Evolutionary conservation across 2,113 vertebrate species (phyloP), one percentile per base, ranked within the genome.

Genomic region (Entomyzon cyanotis): DNA sequence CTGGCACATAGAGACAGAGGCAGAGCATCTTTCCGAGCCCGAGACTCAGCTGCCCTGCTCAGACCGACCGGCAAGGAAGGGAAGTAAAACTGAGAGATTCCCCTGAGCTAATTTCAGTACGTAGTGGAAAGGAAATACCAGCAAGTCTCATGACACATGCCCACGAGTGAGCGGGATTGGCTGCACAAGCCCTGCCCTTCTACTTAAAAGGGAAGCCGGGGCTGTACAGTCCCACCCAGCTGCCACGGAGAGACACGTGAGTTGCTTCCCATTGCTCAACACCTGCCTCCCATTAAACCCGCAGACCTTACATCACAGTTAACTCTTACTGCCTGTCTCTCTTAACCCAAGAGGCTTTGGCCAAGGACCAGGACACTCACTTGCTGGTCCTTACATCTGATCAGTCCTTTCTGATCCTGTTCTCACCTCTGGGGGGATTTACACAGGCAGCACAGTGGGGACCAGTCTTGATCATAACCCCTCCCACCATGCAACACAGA

Each of bases 1-100:
- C 96, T 0, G 99, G 99, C 81, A 99, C 98, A 14, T 99, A 99
- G 50, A 99, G 98, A 91, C 99, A 99, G 87, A 99, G 97, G 73
- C 99, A 99, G 62, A 99, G 98, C 99, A 99, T 99, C 74, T 90
- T 94, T 46, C 80, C 42, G 93, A 93, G 42, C 41, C 12, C 1
- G 3, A 42, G 22, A 42, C 90, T 56, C 25, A 23, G 85, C 87
- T 22, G 93, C 82, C 33, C 65, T 55, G 52, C 69, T 93, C 91
- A 23, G 52, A 75, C 6, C 1, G 35, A 47, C 19, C 8, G 3
- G 30, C 83, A 30, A 47, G 68, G 58, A 53, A 60, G 81, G 24
- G 73, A 84, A 79, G 15, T 15, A 53, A 76, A 31, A 33, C 33
- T 4, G 59, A 93, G 37, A 7, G 71, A 87, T 15, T 77, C 49